Percentiles rank a stretch among this genome's conserved stretches.
These are phyloP conservation scores for Itoplectis maculator DNA, from an alignment of 2,888 invertebrate species.

Conservation along the genomic window DNA sequence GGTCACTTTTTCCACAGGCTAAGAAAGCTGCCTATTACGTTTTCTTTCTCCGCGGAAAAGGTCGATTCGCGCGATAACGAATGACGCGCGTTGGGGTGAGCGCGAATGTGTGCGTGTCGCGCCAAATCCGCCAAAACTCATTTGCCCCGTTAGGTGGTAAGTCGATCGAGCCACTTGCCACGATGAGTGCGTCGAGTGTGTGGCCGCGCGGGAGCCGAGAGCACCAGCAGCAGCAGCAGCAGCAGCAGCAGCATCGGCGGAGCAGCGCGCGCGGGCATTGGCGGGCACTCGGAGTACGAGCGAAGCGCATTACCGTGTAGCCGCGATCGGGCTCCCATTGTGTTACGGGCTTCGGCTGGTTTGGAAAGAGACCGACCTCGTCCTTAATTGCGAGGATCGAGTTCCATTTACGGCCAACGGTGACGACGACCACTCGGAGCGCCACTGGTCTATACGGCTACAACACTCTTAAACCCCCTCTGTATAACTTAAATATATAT, in stretches of 20 bases:
- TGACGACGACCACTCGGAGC: conserved; percentile 48
- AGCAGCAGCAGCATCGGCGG: background rate
- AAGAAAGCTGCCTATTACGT: no score
- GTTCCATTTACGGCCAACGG: conserved; percentile 64
- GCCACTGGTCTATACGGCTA: conserved; percentile 51
- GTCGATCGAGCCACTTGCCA: background rate
- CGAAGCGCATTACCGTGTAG: conserved; percentile 48
- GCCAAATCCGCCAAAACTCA: conserved; percentile 13
- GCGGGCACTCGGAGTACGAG: conserved; percentile 6
- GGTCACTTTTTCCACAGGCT: no score
- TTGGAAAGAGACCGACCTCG: conserved; percentile 64
- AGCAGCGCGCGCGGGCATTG: no score
- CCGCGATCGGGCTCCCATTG: conserved; percentile 50
- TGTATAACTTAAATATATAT: no score
- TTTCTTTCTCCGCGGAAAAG: no score
- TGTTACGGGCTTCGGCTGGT: conserved; percentile 47
- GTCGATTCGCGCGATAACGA: conserved; percentile 13
- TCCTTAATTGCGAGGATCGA: conserved; percentile 65
- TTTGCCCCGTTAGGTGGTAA: conserved; percentile 13
- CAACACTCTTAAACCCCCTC: background rate
- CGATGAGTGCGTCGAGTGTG: conserved; percentile 2
- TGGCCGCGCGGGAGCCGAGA: background rate
- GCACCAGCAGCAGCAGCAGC: background rate
- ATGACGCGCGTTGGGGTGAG: no score
- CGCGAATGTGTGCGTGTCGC: no score